phyloP scores from a whole-genome alignment of 1,140 invertebrate species.

The Calliphora vicina region DNA sequence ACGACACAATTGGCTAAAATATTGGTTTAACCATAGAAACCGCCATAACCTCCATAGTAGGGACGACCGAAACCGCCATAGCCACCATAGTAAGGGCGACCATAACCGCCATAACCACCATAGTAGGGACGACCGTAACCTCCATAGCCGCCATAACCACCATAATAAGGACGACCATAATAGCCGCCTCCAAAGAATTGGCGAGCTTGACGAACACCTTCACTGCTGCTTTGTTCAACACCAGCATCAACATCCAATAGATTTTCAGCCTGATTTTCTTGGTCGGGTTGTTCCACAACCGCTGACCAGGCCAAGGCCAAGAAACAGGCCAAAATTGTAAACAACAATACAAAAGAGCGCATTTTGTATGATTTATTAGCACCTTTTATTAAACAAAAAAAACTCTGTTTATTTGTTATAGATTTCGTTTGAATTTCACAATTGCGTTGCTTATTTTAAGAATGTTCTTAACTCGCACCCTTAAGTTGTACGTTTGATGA shows the following conservation, averaged over 20 bases:
- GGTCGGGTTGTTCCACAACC: neutral
- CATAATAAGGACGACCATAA: neutral
- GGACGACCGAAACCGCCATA: slow-evolving; percentile 13
- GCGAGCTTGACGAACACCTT: neutral
- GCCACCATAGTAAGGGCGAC: slow-evolving; percentile 13
- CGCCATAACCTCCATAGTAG: neutral
- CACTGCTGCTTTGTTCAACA: neutral
- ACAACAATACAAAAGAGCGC: slow-evolving; percentile 7
- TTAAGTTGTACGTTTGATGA: slow-evolving; percentile 14
- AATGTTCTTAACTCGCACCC: neutral
- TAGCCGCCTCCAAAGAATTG: neutral
- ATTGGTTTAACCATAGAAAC: slow-evolving; percentile 27
- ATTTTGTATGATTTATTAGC: slow-evolving; percentile 9
- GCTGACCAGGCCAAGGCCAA: slow-evolving; percentile 6
- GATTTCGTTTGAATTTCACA: neutral
- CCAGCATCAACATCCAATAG: slow-evolving; percentile 11
- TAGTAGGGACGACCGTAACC: neutral
- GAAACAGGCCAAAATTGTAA: neutral
- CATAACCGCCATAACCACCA: slow-evolving; percentile 8
- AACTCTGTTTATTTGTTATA: neutral
- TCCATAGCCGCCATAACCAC: neutral
- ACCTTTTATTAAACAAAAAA: neutral
- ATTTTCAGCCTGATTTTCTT: neutral
- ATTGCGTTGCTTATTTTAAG: neutral
- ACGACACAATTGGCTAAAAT: neutral